Evolutionary conservation across 2,888 invertebrate species (phyloP).

Genomic region (Epirrita christyi): DNA sequence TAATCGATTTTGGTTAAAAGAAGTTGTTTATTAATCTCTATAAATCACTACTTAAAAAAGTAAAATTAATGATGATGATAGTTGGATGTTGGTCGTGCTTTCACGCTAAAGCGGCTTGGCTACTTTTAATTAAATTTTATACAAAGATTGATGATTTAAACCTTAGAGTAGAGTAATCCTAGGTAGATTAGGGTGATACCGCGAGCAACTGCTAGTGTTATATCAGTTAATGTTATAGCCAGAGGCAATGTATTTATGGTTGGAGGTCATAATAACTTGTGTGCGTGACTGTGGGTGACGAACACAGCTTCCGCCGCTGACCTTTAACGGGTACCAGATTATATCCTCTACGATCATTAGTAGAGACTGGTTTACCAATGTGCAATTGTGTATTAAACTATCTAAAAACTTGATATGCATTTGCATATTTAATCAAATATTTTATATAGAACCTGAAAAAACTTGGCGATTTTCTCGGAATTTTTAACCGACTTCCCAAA

Average conservation of each 20-base stretch:
- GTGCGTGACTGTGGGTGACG: conserved; percentile 32
- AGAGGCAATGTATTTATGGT: conserved; percentile 30
- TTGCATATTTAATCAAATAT: background rate
- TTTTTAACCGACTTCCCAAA: too few relatives aligned
- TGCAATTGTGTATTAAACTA: background rate
- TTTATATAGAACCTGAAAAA: background rate
- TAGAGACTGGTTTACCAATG: background rate
- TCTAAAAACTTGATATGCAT: background rate
- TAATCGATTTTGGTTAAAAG: too few relatives aligned
- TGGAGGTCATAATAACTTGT: conserved; percentile 39
- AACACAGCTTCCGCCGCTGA: conserved; percentile 40
- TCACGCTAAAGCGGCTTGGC: too few relatives aligned
- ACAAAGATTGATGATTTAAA: too few relatives aligned
- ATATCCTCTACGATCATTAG: conserved; percentile 25
- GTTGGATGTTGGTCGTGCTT: too few relatives aligned
- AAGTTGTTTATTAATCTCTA: too few relatives aligned
- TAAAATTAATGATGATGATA: too few relatives aligned
- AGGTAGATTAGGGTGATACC: too few relatives aligned
- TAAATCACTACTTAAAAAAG: too few relatives aligned
- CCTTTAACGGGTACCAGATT: conserved; percentile 33
- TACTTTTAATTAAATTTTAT: too few relatives aligned
- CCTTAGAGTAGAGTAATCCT: too few relatives aligned
- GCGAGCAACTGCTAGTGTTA: conserved; percentile 1
- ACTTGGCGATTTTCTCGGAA: background rate
- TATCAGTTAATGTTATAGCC: conserved; percentile 18